Evolutionary conservation across 1,140 invertebrate species (phyloP).

Genomic region (Drosophila ficusphila): DNA sequence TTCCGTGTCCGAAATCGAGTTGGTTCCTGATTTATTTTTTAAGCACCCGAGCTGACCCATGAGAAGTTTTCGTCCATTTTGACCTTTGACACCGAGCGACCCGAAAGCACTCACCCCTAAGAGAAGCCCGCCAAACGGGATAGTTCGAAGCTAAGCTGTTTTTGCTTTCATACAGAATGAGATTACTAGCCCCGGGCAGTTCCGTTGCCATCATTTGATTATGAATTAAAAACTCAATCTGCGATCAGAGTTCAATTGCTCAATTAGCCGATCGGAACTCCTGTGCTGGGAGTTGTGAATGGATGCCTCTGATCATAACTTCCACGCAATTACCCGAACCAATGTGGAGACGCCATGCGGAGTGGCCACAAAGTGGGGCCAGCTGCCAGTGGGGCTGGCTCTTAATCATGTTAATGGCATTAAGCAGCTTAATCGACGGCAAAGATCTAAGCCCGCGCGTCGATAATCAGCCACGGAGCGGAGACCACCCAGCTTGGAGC

Average conservation of each 20-base stretch:
- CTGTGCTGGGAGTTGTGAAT: slow-evolving; percentile 64
- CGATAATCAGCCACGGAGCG: slow-evolving; percentile 64
- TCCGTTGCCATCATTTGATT: slow-evolving; percentile 43
- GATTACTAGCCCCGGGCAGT: slow-evolving; percentile 10
- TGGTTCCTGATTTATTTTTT: slow-evolving; percentile 19
- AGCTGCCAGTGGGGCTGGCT: slow-evolving; percentile 23
- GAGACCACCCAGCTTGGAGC: slow-evolving; percentile 60
- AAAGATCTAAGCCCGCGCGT: slow-evolving; percentile 75
- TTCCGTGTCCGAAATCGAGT: slow-evolving; percentile 46
- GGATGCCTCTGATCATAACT: background rate
- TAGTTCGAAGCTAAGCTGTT: slow-evolving; percentile 13
- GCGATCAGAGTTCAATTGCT: slow-evolving; percentile 79
- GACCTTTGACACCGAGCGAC: slow-evolving; percentile 71
- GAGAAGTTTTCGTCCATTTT: slow-evolving; percentile 79
- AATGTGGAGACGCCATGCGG: slow-evolving; percentile 19
- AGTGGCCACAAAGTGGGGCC: slow-evolving; percentile 3
- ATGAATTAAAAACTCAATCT: slow-evolving; percentile 43
- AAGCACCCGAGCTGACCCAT: slow-evolving; percentile 60
- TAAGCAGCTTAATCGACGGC: slow-evolving; percentile 81
- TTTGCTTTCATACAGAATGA: background rate
- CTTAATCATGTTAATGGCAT: slow-evolving; percentile 81
- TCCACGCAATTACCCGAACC: slow-evolving; percentile 29
- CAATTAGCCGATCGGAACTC: slow-evolving; percentile 67
- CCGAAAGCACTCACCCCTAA: slow-evolving; percentile 59
- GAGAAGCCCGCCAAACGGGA: slow-evolving; percentile 58